These are phyloP conservation scores for Yponomeuta malinellus DNA, from an alignment of 2,888 invertebrate species.

Conservation along the genomic window DNA sequence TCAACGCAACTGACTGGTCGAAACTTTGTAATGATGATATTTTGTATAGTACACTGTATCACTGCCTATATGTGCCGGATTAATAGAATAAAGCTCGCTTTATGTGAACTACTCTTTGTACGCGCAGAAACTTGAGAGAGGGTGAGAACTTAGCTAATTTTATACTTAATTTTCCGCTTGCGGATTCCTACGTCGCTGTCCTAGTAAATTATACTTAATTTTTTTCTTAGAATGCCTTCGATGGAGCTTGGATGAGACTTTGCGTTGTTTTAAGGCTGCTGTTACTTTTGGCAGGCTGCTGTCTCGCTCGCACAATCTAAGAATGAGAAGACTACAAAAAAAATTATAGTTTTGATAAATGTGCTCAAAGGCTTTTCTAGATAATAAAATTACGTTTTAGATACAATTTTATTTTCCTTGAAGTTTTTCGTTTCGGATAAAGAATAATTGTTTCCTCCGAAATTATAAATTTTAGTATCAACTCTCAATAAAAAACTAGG, in stretches of 20 bases:
- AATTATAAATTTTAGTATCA: too few relatives aligned
- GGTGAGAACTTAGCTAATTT: neutral
- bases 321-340: too few relatives aligned
- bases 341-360: too few relatives aligned
- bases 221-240: neutral
- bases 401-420: too few relatives aligned
- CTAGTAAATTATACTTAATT: neutral
- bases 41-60: conserved; percentile 73
- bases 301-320: too few relatives aligned
- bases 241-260: neutral
- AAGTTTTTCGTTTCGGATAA: too few relatives aligned
- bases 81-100: conserved; percentile 39
- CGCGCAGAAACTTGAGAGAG: neutral
- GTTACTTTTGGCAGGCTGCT: too few relatives aligned
- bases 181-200: neutral
- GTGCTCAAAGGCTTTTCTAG: too few relatives aligned
- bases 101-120: conserved; percentile 19
- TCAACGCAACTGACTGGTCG: conserved; percentile 72
- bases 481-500: too few relatives aligned
- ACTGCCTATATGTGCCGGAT: conserved; percentile 75
- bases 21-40: conserved; percentile 70
- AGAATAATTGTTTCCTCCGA: too few relatives aligned
- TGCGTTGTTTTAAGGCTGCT: neutral
- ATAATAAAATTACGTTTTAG: too few relatives aligned
- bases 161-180: neutral